A percentile compares a stretch with the other conserved stretches of the same genome.
These are phyloP conservation scores for Pheosia tremula DNA, from an alignment of 2,888 invertebrate genomes.

Conservation along the genomic window DNA sequence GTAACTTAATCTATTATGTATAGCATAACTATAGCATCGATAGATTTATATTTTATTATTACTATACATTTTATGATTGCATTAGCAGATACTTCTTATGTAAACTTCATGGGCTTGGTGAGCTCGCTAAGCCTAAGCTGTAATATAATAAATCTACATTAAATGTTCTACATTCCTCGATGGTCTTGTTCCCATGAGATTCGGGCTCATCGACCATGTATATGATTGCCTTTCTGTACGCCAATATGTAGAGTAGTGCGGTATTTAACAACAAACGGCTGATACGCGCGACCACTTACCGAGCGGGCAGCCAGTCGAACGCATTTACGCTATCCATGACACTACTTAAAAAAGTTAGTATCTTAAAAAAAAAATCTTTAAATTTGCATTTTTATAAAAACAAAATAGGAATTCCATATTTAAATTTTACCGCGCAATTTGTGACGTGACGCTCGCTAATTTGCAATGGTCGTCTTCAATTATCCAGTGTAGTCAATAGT, in stretches of 20 bases:
- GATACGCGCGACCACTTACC: constrained; percentile 77
- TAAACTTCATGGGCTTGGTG: background rate
- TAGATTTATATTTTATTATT: too few species aligned
- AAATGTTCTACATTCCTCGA: background rate
- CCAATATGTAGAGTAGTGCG: constrained; percentile 76
- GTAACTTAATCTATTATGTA: too few species aligned
- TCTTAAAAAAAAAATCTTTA: constrained; percentile 8
- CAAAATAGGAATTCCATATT: constrained; percentile 32
- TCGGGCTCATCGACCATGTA: constrained; percentile 24
- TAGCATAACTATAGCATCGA: too few species aligned
- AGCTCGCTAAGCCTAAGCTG: background rate
- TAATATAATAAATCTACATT: background rate
- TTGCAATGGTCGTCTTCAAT: constrained; percentile 47
- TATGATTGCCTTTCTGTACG: constrained; percentile 59
- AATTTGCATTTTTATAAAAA: constrained; percentile 6
- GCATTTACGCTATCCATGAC: constrained; percentile 57
- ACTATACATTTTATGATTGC: background rate
- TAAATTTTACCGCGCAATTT: constrained; percentile 48
- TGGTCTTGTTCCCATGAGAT: constrained; percentile 20
- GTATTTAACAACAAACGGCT: constrained; percentile 78
- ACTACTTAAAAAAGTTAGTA: constrained; percentile 51
- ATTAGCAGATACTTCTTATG: background rate
- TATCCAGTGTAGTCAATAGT: constrained; percentile 64
- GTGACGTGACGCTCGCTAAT: constrained; percentile 35
- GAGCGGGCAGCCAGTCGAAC: constrained; percentile 67